Evolutionary conservation across 2,797 vertebrate genomes (phyloP).

Genomic region (Lagocephalus sceleratus): DNA sequence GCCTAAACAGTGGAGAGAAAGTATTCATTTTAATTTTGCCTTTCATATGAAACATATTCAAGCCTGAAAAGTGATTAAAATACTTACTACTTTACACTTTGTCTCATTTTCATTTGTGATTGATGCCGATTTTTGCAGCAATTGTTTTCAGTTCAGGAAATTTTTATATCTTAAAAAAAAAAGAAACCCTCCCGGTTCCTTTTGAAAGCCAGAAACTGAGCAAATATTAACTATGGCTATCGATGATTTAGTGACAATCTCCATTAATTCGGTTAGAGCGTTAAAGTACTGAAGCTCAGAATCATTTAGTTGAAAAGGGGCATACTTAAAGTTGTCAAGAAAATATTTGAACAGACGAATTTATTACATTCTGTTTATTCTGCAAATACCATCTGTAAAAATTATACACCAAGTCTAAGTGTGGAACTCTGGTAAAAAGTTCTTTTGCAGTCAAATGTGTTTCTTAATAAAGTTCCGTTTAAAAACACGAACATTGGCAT

Average conservation of each 20-base stretch:
- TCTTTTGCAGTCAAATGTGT: slow-evolving; percentile 62
- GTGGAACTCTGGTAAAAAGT: slow-evolving; percentile 65
- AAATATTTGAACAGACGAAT: no score
- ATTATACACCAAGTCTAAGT: slow-evolving; percentile 74
- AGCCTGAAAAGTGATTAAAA: slow-evolving; percentile 83
- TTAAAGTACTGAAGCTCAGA: no score
- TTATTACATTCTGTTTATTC: slow-evolving; percentile 76
- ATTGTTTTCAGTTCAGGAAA: no score
- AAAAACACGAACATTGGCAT: slow-evolving; percentile 20
- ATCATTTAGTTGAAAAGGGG: no score
- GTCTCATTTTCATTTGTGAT: slow-evolving; percentile 15
- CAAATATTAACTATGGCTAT: no score
- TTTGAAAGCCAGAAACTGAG: no score
- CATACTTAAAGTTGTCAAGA: background rate
- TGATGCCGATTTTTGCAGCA: no score
- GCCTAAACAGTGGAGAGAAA: slow-evolving; percentile 76
- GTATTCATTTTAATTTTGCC: slow-evolving; percentile 77
- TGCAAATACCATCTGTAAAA: slow-evolving; percentile 81
- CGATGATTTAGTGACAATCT: no score
- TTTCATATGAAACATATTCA: slow-evolving; percentile 85
- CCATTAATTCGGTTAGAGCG: no score
- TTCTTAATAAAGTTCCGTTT: slow-evolving; percentile 58
- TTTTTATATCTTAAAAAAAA: no score
- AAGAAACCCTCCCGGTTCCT: no score
- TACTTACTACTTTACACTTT: slow-evolving; percentile 73